Conservation (phyloP, 1,140 invertebrate genomes). For the Aphelenchoides fujianensis region DNA sequence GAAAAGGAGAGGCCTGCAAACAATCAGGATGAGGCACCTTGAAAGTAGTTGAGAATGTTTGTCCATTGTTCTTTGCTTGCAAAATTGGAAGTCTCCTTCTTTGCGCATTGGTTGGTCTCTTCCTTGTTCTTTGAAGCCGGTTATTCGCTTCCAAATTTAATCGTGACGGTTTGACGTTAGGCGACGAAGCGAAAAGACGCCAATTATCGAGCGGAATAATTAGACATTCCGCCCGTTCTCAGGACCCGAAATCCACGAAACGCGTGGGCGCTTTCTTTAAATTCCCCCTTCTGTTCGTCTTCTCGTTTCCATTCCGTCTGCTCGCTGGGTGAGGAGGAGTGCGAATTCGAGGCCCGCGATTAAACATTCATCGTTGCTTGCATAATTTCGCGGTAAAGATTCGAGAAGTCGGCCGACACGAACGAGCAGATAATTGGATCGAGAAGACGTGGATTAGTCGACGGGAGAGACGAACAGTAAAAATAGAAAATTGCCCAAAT, state of each 20-base stretch:
- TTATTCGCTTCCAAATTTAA: not conserved
- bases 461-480: too few relatives aligned
- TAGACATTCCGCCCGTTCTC: not conserved
- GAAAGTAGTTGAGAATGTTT: too few relatives aligned
- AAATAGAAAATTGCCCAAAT: not conserved
- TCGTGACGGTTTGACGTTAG: not conserved
- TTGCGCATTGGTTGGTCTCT: too few relatives aligned
- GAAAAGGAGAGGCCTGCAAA: slow-evolving; percentile 55
- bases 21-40: too few relatives aligned
- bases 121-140: not conserved
- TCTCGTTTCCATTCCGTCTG: too few relatives aligned
- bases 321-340: not conserved
- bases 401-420: not conserved
- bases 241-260: not conserved
- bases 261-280: not conserved
- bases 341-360: not conserved
- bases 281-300: too few relatives aligned
- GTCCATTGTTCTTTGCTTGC: too few relatives aligned
- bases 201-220: not conserved
- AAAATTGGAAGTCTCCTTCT: too few relatives aligned
- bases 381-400: not conserved
- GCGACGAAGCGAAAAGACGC: too few relatives aligned
- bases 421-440: slow-evolving; percentile 1
- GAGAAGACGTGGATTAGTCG: too few relatives aligned
- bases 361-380: not conserved